Conservation (phyloP, 2,888 invertebrate genomes). For the Drosophila algonquin region DNA sequence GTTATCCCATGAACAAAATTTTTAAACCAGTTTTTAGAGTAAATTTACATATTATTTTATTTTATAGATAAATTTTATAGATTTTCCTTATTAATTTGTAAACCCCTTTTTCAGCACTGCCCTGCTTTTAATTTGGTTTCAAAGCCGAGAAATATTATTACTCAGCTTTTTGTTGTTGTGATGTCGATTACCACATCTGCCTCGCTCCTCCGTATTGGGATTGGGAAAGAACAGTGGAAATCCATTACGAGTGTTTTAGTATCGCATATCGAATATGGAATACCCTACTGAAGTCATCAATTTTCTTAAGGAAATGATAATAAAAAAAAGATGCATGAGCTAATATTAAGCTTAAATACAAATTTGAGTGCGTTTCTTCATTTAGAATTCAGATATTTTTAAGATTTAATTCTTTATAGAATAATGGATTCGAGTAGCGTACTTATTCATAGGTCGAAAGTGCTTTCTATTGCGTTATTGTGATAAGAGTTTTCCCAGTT, state of each 20-base stretch:
- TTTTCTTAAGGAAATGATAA: background rate
- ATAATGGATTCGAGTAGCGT: too few species aligned
- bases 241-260: background rate
- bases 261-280: constrained; percentile 1
- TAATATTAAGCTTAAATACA: background rate
- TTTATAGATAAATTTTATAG: background rate
- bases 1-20: too few species aligned
- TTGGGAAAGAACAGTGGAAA: constrained; percentile 16
- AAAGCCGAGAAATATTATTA: constrained; percentile 11
- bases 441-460: background rate
- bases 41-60: background rate
- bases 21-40: background rate
- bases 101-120: background rate
- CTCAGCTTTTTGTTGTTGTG: constrained; percentile 13
- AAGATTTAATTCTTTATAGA: too few species aligned
- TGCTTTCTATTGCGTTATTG: background rate
- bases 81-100: background rate
- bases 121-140: constrained; percentile 1
- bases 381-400: background rate
- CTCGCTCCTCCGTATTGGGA: constrained; percentile 22
- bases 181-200: constrained; percentile 22
- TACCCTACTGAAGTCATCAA: background rate
- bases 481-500: constrained; percentile 36
- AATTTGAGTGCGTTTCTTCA: background rate
- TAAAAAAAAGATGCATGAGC: background rate